Evolutionary conservation across 2,888 invertebrate species (phyloP).

Genomic region (Nasonovia ribisnigri): DNA sequence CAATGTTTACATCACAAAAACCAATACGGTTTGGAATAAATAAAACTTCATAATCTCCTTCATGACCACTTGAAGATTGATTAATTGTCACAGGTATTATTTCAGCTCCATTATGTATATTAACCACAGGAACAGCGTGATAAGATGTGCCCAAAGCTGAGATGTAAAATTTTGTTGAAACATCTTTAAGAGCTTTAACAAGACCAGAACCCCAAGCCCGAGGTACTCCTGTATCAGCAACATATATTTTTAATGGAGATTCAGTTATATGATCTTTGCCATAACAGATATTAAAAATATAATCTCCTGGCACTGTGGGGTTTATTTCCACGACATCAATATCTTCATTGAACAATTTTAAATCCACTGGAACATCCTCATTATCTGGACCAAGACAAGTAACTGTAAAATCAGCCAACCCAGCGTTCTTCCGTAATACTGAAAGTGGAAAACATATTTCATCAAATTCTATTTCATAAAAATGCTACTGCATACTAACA

Average conservation of each 20-base stretch:
- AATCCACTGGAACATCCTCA: slow-evolving; percentile 84
- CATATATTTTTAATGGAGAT: slow-evolving; percentile 74
- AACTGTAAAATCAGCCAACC: slow-evolving; percentile 87
- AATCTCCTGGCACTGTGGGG: slow-evolving; percentile 86
- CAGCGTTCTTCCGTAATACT: slow-evolving; percentile 87
- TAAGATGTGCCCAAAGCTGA: slow-evolving; percentile 66
- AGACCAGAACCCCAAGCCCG: slow-evolving; percentile 76
- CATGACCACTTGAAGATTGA: slow-evolving; percentile 69
- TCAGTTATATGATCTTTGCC: slow-evolving; percentile 73
- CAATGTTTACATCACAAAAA: slow-evolving; percentile 86
- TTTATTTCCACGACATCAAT: slow-evolving; percentile 86
- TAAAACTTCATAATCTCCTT: slow-evolving; percentile 87
- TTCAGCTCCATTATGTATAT: slow-evolving; percentile 75
- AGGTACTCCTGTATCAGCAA: slow-evolving; percentile 75
- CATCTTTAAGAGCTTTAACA: slow-evolving; percentile 69
- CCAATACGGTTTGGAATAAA: slow-evolving; percentile 94
- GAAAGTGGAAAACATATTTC: slow-evolving; percentile 58
- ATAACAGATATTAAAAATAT: slow-evolving; percentile 75
- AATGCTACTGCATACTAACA: slow-evolving; percentile 73
- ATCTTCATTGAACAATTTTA: slow-evolving; percentile 76
- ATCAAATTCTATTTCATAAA: neutral
- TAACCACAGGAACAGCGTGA: slow-evolving; percentile 71
- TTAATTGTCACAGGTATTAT: slow-evolving; percentile 71
- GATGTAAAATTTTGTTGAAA: slow-evolving; percentile 63
- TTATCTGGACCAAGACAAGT: slow-evolving; percentile 90